Percentiles rank a stretch among this genome's conserved stretches.
These are phyloP conservation scores for Ormyrus thymus DNA, from an alignment of 2,888 invertebrate genomes.

Conservation along the genomic window DNA sequence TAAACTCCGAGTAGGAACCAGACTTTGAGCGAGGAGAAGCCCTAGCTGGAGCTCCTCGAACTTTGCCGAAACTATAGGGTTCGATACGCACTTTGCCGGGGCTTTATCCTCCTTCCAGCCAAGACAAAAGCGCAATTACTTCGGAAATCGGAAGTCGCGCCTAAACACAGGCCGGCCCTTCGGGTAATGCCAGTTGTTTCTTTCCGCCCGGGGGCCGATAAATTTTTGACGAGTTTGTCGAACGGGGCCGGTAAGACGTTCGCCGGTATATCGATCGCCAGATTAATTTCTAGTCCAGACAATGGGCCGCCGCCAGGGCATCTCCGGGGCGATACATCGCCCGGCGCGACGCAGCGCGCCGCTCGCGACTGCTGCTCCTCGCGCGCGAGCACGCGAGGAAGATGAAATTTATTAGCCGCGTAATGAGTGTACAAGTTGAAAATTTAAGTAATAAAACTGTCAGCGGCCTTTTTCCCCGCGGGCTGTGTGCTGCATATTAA, in stretches of 20 bases:
- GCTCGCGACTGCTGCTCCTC: not conserved
- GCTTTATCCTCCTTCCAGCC: no score
- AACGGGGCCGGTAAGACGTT: constrained; percentile 61
- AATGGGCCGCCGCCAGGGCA: constrained; percentile 73
- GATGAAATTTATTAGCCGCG: not conserved
- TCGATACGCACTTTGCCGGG: no score
- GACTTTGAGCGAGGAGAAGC: not conserved
- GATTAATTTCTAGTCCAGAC: constrained; percentile 74
- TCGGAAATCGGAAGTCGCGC: no score
- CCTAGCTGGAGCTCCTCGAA: no score
- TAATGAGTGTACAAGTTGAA: not conserved
- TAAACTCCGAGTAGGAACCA: constrained; percentile 13
- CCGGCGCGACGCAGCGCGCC: constrained; percentile 20
- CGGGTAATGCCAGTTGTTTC: no score
- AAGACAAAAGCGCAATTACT: no score
- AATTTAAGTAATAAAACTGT: not conserved
- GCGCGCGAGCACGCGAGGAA: not conserved
- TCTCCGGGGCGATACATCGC: constrained; percentile 62
- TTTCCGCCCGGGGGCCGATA: no score
- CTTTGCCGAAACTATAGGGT: no score
- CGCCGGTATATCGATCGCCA: constrained; percentile 69
- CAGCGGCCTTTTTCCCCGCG: no score
- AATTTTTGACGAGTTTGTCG: no score
- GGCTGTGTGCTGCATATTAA: no score
- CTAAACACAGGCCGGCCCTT: no score